These are phyloP conservation scores for Hepsetus odoe DNA, from an alignment of 2,113 vertebrate genomes.

Conservation along the genomic window DNA sequence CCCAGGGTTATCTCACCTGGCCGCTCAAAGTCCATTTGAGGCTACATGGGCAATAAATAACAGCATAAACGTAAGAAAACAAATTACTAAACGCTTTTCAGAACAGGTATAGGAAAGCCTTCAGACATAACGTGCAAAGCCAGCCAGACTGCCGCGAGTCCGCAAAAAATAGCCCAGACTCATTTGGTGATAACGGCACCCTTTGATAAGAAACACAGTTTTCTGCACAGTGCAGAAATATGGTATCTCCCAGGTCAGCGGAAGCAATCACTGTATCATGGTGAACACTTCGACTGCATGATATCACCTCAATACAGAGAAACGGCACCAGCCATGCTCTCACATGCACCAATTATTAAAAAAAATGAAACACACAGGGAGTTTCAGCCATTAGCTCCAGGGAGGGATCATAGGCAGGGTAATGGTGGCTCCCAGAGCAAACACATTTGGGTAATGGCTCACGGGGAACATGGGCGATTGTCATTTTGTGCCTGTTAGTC, in stretches of 20 bases:
- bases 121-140: constrained; percentile 52
- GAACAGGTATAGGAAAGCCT: constrained; percentile 32
- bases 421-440: constrained; percentile 80
- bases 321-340: constrained; percentile 74
- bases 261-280: constrained; percentile 78
- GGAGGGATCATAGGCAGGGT: constrained; percentile 71
- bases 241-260: constrained; percentile 60
- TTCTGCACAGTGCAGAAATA: constrained; percentile 62
- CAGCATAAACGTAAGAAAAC: not conserved
- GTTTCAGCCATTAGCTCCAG: constrained; percentile 78
- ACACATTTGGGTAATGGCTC: constrained; percentile 82
- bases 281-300: constrained; percentile 66
- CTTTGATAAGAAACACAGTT: constrained; percentile 58
- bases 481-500: constrained; percentile 43
- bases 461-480: constrained; percentile 53
- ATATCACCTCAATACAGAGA: constrained; percentile 78
- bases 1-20: not conserved
- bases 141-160: not conserved
- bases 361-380: constrained; percentile 45
- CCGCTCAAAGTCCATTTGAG: not conserved
- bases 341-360: constrained; percentile 70
- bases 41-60: not conserved
- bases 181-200: constrained; percentile 58
- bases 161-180: constrained; percentile 54
- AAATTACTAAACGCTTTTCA: constrained; percentile 13